These are phyloP conservation scores for Eleginops maclovinus DNA, from an alignment of 2,113 vertebrate genomes.

Conservation along the genomic window DNA sequence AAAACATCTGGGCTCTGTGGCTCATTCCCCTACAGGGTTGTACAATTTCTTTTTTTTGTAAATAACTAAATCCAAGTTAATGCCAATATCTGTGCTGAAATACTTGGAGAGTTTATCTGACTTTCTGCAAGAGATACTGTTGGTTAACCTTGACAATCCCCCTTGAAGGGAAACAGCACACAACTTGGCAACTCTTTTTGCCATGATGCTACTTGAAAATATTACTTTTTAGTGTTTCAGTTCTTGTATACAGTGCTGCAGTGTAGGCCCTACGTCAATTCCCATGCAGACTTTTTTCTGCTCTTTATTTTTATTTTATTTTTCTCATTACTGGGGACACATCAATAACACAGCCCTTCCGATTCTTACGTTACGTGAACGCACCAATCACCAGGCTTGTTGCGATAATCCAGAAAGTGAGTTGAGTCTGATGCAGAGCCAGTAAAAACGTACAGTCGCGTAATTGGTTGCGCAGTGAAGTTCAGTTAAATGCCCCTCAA, in stretches of 20 bases:
- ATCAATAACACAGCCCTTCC: background rate
- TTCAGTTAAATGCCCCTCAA: slow-evolving; percentile 66
- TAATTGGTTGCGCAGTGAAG: slow-evolving; percentile 64
- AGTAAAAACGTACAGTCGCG: slow-evolving; percentile 61
- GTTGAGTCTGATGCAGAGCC: slow-evolving; percentile 62
- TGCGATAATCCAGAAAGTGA: slow-evolving; percentile 53
- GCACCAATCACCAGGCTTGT: slow-evolving; percentile 71
- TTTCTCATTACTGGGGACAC: background rate
- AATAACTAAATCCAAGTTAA: background rate
- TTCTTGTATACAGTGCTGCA: background rate
- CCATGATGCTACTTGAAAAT: no score
- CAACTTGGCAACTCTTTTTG: background rate
- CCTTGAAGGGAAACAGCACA: background rate
- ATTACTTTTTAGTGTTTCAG: no score
- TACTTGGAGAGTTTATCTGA: background rate
- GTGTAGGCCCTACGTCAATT: background rate
- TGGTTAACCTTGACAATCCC: background rate
- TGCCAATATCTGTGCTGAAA: background rate
- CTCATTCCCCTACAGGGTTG: background rate
- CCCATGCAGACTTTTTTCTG: background rate
- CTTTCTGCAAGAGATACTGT: background rate
- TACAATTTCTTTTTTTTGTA: slow-evolving; percentile 5
- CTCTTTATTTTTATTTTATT: background rate
- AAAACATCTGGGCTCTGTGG: slow-evolving; percentile 42
- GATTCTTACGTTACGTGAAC: slow-evolving; percentile 2